Percentiles rank a stretch among this genome's conserved stretches.
These are phyloP conservation scores for Petromus typicus DNA, from an alignment of 2,113 vertebrate species.

Conservation along the genomic window DNA sequence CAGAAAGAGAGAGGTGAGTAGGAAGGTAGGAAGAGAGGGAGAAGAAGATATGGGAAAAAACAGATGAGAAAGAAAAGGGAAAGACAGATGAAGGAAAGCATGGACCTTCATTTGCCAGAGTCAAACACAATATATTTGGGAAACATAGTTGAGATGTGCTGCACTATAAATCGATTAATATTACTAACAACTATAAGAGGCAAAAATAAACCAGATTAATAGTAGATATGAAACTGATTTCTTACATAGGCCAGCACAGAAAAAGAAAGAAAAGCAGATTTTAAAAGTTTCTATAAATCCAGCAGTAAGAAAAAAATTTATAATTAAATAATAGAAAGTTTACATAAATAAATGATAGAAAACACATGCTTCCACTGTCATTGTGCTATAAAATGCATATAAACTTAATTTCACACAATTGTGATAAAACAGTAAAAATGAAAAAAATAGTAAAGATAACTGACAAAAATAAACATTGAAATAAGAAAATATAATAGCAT, in stretches of 20 bases:
- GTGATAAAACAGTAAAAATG: background rate
- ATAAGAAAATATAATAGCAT: background rate
- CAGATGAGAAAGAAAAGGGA: background rate
- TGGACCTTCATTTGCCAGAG: background rate
- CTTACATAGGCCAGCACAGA: background rate
- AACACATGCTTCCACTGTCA: background rate
- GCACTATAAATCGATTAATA: background rate
- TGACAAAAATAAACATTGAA: background rate
- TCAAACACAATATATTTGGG: background rate
- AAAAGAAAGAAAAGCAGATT: background rate
- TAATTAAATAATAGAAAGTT: background rate
- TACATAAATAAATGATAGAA: background rate
- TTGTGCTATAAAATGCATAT: background rate
- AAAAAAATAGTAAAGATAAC: background rate
- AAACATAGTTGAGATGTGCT: background rate
- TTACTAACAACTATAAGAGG: too few species aligned
- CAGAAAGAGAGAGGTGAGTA: background rate
- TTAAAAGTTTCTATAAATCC: background rate
- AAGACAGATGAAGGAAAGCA: background rate
- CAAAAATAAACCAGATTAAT: background rate
- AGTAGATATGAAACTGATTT: background rate
- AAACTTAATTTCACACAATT: background rate
- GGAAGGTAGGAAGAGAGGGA: background rate
- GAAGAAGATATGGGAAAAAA: background rate
- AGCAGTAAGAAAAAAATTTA: background rate